A percentile compares a stretch with the other conserved stretches of the same genome.
Evolutionary conservation across 2,888 invertebrate genomes (phyloP).

Genomic region (Lasioglossum marginatum): DNA sequence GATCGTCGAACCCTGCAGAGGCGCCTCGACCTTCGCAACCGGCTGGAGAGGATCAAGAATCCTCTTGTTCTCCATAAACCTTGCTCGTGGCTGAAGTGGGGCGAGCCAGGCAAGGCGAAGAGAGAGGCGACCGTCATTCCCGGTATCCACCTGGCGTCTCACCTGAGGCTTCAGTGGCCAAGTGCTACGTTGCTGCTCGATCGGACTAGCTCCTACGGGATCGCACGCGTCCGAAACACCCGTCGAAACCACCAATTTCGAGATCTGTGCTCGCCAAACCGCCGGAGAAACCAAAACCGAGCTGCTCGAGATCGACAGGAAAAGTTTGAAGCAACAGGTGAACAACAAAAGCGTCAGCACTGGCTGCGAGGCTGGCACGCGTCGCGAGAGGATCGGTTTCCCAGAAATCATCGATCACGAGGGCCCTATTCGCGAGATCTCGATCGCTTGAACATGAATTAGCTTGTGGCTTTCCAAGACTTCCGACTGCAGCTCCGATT

Average conservation of each 20-base stretch:
- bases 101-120: constrained; percentile 56
- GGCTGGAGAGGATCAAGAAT: constrained; percentile 56
- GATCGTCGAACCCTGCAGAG: constrained; percentile 63
- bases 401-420: constrained; percentile 23
- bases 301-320: neutral
- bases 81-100: constrained; percentile 62
- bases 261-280: neutral
- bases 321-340: constrained; percentile 31
- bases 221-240: constrained; percentile 44
- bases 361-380: neutral
- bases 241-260: constrained; percentile 22
- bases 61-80: constrained; percentile 67
- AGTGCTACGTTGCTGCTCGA: constrained; percentile 70
- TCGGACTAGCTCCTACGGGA: constrained; percentile 51
- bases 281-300: neutral
- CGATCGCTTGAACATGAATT: neutral
- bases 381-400: constrained; percentile 32
- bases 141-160: constrained; percentile 80
- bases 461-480: neutral
- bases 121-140: constrained; percentile 66
- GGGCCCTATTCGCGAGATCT: neutral
- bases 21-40: constrained; percentile 58
- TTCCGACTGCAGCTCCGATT: neutral
- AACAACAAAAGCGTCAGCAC: constrained; percentile 2
- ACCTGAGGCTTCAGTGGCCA: constrained; percentile 71